Evolutionary conservation across 2,797 vertebrate species (phyloP).

Genomic region (Smutsia temminckii): DNA sequence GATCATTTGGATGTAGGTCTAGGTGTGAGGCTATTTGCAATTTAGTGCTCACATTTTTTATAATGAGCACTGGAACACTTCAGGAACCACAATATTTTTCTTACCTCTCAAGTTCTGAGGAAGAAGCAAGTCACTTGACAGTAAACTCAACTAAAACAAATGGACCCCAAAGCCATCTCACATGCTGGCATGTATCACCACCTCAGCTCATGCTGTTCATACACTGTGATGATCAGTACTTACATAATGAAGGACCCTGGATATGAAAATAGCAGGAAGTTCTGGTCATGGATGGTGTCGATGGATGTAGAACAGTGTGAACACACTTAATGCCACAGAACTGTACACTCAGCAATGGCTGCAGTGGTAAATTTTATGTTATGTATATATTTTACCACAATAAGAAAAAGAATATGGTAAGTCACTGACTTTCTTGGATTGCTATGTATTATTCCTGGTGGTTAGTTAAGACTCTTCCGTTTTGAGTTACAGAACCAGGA

Average conservation of each 20-base stretch:
- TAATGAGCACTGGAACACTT: not conserved
- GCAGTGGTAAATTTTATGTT: not conserved
- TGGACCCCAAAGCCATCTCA: not conserved
- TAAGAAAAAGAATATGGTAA: not conserved
- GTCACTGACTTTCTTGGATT: not conserved
- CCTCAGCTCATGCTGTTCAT: not conserved
- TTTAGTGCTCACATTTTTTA: not conserved
- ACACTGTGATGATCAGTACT: not conserved
- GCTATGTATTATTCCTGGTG: not conserved
- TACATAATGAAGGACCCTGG: not conserved
- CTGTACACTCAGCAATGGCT: not conserved
- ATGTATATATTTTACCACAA: not conserved
- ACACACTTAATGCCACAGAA: not conserved
- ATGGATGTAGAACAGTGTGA: not conserved
- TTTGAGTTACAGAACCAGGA: not conserved
- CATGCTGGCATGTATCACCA: not conserved
- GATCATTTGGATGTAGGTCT: not conserved
- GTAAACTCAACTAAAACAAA: not conserved
- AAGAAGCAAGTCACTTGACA: not conserved
- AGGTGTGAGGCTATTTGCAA: not conserved
- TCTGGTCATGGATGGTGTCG: not conserved
- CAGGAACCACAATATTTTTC: not conserved
- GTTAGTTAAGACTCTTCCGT: not conserved
- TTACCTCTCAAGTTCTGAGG: not conserved
- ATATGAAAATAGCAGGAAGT: not conserved